Base-by-base conservation (phyloP, 2,888 invertebrate genomes). In the Pelosia muscerda region DNA sequence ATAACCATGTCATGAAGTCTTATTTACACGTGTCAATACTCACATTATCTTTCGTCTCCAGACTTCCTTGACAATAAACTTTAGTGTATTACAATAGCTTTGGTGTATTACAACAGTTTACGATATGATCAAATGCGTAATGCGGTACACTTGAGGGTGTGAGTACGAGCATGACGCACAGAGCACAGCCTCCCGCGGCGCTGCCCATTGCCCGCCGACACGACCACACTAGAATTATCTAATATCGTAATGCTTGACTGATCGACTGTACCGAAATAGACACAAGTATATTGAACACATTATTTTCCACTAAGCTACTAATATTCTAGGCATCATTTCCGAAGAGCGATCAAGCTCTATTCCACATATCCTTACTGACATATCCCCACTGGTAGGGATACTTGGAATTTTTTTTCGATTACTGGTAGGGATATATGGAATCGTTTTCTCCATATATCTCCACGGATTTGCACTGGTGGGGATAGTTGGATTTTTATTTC, bases 101-200 rank as follows among this genome's bases (percentile, higher is more conserved):
- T 55, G 15, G 55, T 55, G 26, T 6, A 55, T 55, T 55, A 55
- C 25, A 25, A 2, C 25, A 55, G 25, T 55, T 55, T 55, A 55
- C 55, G 25, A 55, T 25, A 26, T 49, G n/a, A 49, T n/a, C 49
- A n/a, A 49, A 49, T 5, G 15, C 19, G 42, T 42, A 42, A 42
- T 49, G n/a, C n/a, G 55, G 31, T n/a, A n/a, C n/a, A 5, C 28
- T 57, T 25, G 19, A 55, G 55, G 55, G 25, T 8, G 55, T 2
- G 25, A 15, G 55, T 26, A 23, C 55, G 22, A 38, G 38, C 26
- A 61, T 63, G 15, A 34, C 54, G 65, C 8, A 42, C 76, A 73
- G 75, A 75, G 79, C 78, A 75, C 67, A 67, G 2, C 28, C 26
- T n/a, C 77, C 75, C 66, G 75, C 65, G 8, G 73, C 68, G 66